A percentile compares a stretch with the other conserved stretches of the same genome.
phyloP scores from a whole-genome alignment of 2,888 invertebrate genomes.

The Rosalia funebris region DNA sequence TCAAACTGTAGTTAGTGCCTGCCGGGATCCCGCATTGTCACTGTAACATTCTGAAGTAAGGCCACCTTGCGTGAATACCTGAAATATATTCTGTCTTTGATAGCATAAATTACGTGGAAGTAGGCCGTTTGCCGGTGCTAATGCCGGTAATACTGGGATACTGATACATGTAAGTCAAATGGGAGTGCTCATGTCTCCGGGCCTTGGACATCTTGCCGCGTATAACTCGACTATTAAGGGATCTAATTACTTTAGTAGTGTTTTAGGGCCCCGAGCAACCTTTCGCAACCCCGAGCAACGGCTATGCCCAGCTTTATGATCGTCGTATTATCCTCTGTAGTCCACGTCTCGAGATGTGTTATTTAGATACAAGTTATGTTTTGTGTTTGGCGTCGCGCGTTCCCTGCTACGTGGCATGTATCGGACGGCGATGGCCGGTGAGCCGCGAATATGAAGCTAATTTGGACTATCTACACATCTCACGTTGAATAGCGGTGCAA shows the following conservation, averaged over 20 bases:
- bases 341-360: too few species aligned
- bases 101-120: conserved; percentile 5
- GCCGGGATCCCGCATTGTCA: background rate
- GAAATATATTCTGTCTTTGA: conserved; percentile 1
- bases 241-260: conserved; percentile 18
- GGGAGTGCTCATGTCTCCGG: conserved; percentile 1
- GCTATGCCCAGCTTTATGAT: too few species aligned
- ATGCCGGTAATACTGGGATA: conserved; percentile 1
- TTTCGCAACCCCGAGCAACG: too few species aligned
- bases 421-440: too few species aligned
- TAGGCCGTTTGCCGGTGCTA: conserved; percentile 8
- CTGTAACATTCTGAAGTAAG: background rate
- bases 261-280: background rate
- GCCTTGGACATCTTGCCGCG: background rate
- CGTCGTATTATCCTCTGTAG: too few species aligned
- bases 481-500: too few species aligned
- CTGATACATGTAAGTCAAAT: conserved; percentile 8
- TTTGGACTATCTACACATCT: too few species aligned
- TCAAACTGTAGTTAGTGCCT: background rate
- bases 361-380: too few species aligned
- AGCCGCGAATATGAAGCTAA: too few species aligned
- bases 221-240: conserved; percentile 16
- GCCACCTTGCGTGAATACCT: conserved; percentile 6
- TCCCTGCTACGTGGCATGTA: too few species aligned
- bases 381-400: too few species aligned